Evolutionary conservation across 2,888 invertebrate species (phyloP).

Genomic region (Erpobdella octoculata): DNA sequence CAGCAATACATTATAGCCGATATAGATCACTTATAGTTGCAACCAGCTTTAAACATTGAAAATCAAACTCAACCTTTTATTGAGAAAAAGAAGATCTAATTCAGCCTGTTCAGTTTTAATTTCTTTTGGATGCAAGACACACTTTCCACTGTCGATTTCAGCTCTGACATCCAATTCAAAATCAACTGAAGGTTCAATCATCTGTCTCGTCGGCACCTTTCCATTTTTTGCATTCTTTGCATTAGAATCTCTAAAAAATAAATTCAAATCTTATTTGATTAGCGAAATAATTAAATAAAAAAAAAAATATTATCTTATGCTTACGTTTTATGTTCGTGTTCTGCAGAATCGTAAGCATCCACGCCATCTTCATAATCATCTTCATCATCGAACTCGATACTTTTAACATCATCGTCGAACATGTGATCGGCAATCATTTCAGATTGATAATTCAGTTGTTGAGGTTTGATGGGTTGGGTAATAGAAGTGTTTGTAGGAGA

Average conservation of each 20-base stretch:
- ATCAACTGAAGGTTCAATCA: constrained; percentile 68
- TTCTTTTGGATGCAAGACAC: constrained; percentile 74
- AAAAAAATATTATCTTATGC: not conserved
- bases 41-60: not conserved
- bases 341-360: not conserved
- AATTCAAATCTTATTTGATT: not conserved
- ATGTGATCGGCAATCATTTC: too few relatives aligned
- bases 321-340: not conserved
- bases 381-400: not conserved
- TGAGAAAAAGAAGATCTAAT: not conserved
- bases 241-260: not conserved
- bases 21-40: not conserved
- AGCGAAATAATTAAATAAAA: not conserved
- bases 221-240: not conserved
- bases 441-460: not conserved
- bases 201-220: constrained; percentile 2
- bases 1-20: too few relatives aligned
- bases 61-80: not conserved
- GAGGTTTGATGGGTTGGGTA: not conserved
- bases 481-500: not conserved
- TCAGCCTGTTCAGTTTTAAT: constrained; percentile 11
- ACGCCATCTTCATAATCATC: not conserved
- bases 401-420: not conserved
- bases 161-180: constrained; percentile 92
- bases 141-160: constrained; percentile 89